Evolutionary conservation across 2,888 invertebrate species (phyloP), one percentile per base, ranked within the genome.

Genomic region (Dynastes tityus): DNA sequence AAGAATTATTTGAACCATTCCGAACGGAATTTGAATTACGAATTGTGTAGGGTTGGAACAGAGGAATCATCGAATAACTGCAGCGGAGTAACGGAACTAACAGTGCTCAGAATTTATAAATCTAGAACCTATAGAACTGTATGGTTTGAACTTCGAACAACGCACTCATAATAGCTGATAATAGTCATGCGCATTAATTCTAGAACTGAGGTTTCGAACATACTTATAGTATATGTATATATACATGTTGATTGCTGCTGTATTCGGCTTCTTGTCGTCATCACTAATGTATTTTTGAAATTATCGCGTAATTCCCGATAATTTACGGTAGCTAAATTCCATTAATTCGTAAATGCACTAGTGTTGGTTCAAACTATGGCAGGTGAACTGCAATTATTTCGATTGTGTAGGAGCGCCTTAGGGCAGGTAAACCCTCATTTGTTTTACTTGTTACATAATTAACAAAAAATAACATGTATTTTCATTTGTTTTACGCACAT

Each of bases 361-460:
- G 45, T 29, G 11, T 58, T 55, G 13, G 65, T 61, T 8, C n/a
- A 55, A 75, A 22, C 29, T 29, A 88, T 88, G 88, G 87, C 88
- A 32, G 84, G 85, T 68, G 88, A 88, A 84, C 83, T 88, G 78
- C 86, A 87, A 74, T 82, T 89, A 51, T 83, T 88, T 58, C 86
- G 85, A 80, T 75, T 87, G 40, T 86, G 85, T 77, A 84, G 83
- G 77, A 85, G 85, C 13, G 83, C 82, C 51, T 85, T 88, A 75
- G 84, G 84, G 6, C 87, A 88, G 85, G 88, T 88, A 85, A 81
- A 51, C 55, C 45, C 61, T 32, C 71, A 65, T 78, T 64, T 80
- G 16, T 58, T 29, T 70, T 40, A 9, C 13, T 75, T 75, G 68
- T 81, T 79, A 81, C 74, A 81, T 76, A 79, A 76, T 70, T 73